Base-by-base conservation (phyloP, 2,888 invertebrate genomes). In the Kuschelorhynchus macadamiae region DNA sequence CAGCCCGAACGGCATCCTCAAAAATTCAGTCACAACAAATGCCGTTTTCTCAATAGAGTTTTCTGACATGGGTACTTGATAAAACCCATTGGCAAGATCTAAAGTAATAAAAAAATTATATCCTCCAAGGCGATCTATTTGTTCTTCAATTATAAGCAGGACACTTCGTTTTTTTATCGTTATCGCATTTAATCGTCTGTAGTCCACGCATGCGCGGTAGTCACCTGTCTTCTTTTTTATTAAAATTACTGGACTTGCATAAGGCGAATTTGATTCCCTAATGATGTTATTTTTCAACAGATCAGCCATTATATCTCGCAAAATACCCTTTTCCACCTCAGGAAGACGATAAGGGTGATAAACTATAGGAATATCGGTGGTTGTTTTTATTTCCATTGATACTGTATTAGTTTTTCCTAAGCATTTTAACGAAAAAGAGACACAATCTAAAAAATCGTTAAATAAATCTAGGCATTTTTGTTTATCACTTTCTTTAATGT, bases 31-130 rank as follows among this genome's bases (percentile, higher is more conserved):
- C 50, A 5, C 76, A 7, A 74, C 71, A 30, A 80, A 77, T 0
- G 77, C 80, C 0, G 79, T 81, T 49, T 78, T 78, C 1, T 53
- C 65, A 3, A 76, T 72, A 14, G 76, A 76, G 0, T 72, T 70
- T 41, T 62, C 25, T 7, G 25, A 3, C 25, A 25, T 25, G 3
- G 25, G 25, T 7, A 25, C 25, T 25, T 25, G 25, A 20, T 74
- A 70, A 72, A 73, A 74, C 0, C 78, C 81, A 0, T 64, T 55
- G 0, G 71, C 69, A 39, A 77, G 36, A 56, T 80, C 79, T 7
- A 79, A 62, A 5, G 63, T 62, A 1, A 74, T 74, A 41, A 73
- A 25, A 7, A 25, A 25, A 25, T 25, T 25, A 25, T 25, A 25
- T 5, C 25, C 25, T 25, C 25, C 25, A 5, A 25, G 79, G 53